Evolutionary conservation across 2,113 vertebrate genomes (phyloP), one percentile per base, ranked within the genome.

Genomic region (Callipepla californica): DNA sequence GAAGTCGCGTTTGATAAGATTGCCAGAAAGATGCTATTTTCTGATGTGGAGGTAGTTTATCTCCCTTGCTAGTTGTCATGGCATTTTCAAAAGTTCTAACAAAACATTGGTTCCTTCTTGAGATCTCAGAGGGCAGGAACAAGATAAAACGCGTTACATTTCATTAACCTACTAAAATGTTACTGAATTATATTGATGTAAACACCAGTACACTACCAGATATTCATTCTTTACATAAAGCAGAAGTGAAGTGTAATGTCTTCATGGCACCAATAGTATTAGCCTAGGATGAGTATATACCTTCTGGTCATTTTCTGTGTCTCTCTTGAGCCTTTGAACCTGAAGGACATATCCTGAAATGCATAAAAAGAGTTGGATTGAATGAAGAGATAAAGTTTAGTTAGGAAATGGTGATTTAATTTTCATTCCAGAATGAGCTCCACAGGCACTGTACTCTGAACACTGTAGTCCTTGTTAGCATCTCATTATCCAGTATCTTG

Each of bases 11-110:
- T 95, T 89, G 53, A 94, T 95, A 90, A 83, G 57, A 77, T 44
- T 89, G 53, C 53, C 87, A 73, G 48, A 79, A 87, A 96, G 63
- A 90, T 92, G 36, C 12, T 89, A 47, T 91, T 97, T 97, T 93
- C 89, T 94, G 69, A 93, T 92, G 74, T 53, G 80, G 63, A 80
- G 21, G 87, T 83, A 84, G n/a, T 85, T 90, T 93, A 95, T 92
- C 75, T 96, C 68, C 72, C 58, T 89, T 88, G 34, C 80, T 85
- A 83, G 85, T 47, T 93, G 48, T 90, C 89, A 80, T 62, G 65
- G 80, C 13, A 89, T 92, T 94, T 96, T 81, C 73, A 19, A 74
- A 94, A 95, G 47, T 81, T 89, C 53, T 91, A 85, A 73, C 68
- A 94, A 95, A 95, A 93, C 22, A 62, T 74, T 93, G 59, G 28